Evolutionary conservation across 2,113 vertebrate genomes (phyloP), one percentile per base, ranked within the genome.

Genomic region (Carassius gibelio): DNA sequence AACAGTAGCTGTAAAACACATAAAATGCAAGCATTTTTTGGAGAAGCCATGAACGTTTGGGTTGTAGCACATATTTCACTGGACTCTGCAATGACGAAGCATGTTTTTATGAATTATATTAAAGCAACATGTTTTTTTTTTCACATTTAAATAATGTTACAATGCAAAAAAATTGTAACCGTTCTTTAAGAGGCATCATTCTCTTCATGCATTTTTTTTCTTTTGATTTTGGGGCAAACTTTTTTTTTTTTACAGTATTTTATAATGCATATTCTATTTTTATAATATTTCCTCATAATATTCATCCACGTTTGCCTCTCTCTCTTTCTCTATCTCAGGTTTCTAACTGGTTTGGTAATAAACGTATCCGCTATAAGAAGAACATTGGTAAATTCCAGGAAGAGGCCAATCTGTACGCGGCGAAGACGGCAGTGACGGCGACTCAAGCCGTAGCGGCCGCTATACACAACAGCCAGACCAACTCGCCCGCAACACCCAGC

Each of bases 301-400:
- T 50, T 50, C 45, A 11, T 50, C 10, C 48, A 13, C 48, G 13
- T 52, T 52, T 52, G 3, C 50, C 9, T 52, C 11, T 52, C 50
- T 52, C 13, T 52, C 50, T 52, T 15, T 52, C 45, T 48, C 45
- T 48, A 0, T 48, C 45, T 68, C 92, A 97, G 96, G 96, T 97
- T 86, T 97, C 96, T 90, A 97, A 97, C 90, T 97, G 96, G 96
- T 97, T 96, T 94, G 96, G 96, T 91, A 97, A 97, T 93, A 97
- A 97, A 91, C 93, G 96, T 92, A 97, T 97, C 93, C 96, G 96
- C 93, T 96, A 97, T 95, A 97, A 97, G 95, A 97, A 97, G 93
- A 97, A 97, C 90, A 97, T 97, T 0, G 96, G 96, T 82, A 97
- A 97, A 91, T 97, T 97, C 92, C 96, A 97, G 93, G 96, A 97